Evolutionary conservation across 2,888 invertebrate genomes (phyloP).

Genomic region (Sarcophaga caerulescens): DNA sequence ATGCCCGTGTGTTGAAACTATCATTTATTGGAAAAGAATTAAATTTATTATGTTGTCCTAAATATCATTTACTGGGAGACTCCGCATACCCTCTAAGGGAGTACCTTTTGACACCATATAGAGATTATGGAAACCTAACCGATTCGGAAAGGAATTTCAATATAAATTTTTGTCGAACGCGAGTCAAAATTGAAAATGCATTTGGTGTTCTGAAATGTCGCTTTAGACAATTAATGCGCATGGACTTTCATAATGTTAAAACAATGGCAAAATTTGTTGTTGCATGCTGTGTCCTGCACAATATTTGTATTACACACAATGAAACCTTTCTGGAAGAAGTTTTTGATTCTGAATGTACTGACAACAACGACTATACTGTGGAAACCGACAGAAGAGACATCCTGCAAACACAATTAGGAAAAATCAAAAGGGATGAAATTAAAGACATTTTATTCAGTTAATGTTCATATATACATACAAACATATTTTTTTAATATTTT

Average conservation of each 20-base stretch:
- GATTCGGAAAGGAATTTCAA: constrained; percentile 71
- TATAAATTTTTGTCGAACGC: constrained; percentile 69
- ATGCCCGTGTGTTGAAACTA: constrained; percentile 71
- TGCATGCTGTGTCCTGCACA: constrained; percentile 72
- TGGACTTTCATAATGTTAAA: constrained; percentile 6
- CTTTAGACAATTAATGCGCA: constrained; percentile 64
- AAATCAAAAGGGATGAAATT: constrained; percentile 29
- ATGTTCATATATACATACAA: not conserved
- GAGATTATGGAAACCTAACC: constrained; percentile 72
- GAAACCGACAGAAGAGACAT: too few species aligned
- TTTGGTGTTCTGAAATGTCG: constrained; percentile 66
- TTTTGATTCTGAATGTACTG: too few species aligned
- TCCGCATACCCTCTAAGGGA: constrained; percentile 57
- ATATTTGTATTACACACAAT: constrained; percentile 69
- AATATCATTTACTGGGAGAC: constrained; percentile 62
- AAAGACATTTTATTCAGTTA: too few species aligned
- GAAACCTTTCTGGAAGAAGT: too few species aligned
- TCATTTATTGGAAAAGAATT: constrained; percentile 66
- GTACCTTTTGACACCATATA: constrained; percentile 71
- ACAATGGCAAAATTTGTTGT: constrained; percentile 70
- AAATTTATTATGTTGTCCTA: constrained; percentile 61
- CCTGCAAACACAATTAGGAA: not conserved
- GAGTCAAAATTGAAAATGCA: too few species aligned
- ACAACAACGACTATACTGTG: too few species aligned
- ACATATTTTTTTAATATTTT: not conserved